Percentiles rank a stretch among this genome's conserved stretches.
phyloP scores from a whole-genome alignment of 2,113 vertebrate species.

The Myotis brandtii region DNA sequence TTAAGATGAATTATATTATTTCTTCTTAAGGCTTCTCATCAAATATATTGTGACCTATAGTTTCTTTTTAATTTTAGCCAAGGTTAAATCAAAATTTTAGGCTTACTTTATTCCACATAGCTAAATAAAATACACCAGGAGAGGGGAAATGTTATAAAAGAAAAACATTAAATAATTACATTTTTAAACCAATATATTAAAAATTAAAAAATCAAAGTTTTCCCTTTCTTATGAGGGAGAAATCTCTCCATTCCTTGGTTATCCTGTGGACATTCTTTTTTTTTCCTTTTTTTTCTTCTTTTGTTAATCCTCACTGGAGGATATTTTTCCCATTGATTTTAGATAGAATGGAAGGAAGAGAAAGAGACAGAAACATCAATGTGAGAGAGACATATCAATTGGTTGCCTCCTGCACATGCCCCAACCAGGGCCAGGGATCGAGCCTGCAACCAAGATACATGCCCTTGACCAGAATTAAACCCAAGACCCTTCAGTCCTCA shows the following conservation, averaged over 20 bases:
- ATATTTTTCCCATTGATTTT: no score
- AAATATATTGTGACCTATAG: background rate
- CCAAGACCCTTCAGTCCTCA: no score
- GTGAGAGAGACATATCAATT: no score
- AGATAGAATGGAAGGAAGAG: no score
- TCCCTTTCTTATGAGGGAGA: background rate
- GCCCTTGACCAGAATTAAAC: no score
- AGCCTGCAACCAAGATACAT: no score
- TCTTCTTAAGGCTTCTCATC: background rate
- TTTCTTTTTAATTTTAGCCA: constrained; percentile 10
- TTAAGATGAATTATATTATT: background rate
- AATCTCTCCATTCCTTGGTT: background rate
- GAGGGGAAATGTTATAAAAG: background rate
- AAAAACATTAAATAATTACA: background rate
- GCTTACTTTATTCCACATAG: background rate
- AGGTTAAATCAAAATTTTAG: background rate
- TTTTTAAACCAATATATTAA: background rate
- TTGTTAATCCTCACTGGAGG: no score
- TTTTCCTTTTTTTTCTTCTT: no score
- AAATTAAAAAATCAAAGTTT: background rate
- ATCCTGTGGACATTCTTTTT: no score
- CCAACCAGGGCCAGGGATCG: no score
- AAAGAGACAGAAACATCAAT: no score
- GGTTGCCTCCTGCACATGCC: no score
- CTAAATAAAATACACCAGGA: background rate